phyloP scores from a whole-genome alignment of 1,140 invertebrate genomes.

The Hormaphis cornu region DNA sequence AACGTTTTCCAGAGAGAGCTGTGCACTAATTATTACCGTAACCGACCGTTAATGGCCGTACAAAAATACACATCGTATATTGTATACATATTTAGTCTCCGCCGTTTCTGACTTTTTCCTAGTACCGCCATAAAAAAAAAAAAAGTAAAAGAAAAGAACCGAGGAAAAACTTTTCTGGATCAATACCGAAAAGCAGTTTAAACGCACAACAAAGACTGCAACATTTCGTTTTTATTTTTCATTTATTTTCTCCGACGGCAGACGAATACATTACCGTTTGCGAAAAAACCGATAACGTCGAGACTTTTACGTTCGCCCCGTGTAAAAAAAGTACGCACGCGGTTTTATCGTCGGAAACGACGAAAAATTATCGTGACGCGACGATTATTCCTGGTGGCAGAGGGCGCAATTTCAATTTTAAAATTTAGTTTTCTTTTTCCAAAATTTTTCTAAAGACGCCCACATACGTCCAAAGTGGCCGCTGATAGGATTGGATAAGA shows the following conservation, averaged over 20 bases:
- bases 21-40: background rate
- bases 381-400: background rate
- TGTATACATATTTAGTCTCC: background rate
- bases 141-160: constrained; percentile 6
- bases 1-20: constrained; percentile 1
- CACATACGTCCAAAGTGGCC: too few species aligned
- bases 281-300: constrained; percentile 24
- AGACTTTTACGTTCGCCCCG: constrained; percentile 29
- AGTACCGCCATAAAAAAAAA: constrained; percentile 14
- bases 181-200: constrained; percentile 31
- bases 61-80: background rate
- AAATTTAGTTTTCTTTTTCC: too few species aligned
- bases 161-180: constrained; percentile 29
- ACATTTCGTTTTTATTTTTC: constrained; percentile 10
- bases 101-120: constrained; percentile 1
- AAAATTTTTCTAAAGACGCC: too few species aligned
- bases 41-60: too few species aligned
- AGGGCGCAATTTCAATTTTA: background rate
- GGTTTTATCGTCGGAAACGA: constrained; percentile 22
- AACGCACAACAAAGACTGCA: constrained; percentile 32
- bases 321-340: constrained; percentile 23
- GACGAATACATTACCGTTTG: constrained; percentile 31
- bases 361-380: constrained; percentile 4
- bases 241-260: background rate
- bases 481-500: too few species aligned